phyloP scores from a whole-genome alignment of 2,888 invertebrate genomes.

The Miltochrista miniata region DNA sequence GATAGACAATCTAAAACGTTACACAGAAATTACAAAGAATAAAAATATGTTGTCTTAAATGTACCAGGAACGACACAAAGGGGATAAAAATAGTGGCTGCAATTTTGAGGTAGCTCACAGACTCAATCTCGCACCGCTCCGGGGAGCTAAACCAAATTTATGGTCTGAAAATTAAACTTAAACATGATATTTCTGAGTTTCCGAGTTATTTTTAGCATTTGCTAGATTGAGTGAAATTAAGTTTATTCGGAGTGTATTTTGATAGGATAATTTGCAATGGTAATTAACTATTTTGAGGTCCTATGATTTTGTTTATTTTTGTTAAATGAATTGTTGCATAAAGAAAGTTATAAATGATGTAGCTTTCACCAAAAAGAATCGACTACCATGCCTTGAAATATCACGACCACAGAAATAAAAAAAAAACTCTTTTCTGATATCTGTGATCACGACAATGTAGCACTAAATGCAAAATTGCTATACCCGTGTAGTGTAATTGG shows the following conservation, averaged over 20 bases:
- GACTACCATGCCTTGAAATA: not conserved
- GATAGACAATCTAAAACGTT: slow-evolving; percentile 63
- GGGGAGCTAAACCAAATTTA: slow-evolving; percentile 80
- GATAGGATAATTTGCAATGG: slow-evolving; percentile 33
- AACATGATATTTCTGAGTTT: slow-evolving; percentile 73
- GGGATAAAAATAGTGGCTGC: slow-evolving; percentile 76
- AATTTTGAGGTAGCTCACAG: slow-evolving; percentile 67
- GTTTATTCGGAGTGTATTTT: slow-evolving; percentile 54
- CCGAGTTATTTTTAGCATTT: slow-evolving; percentile 72
- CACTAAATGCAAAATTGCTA: not conserved
- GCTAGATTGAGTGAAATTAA: slow-evolving; percentile 52
- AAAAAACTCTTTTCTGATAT: too few species aligned
- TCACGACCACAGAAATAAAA: too few species aligned
- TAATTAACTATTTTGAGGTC: not conserved
- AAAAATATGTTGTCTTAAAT: slow-evolving; percentile 63
- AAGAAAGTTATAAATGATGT: too few species aligned
- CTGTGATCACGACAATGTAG: not conserved
- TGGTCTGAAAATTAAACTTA: slow-evolving; percentile 80
- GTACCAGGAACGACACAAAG: slow-evolving; percentile 68
- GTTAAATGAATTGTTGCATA: too few species aligned
- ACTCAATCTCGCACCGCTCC: slow-evolving; percentile 67
- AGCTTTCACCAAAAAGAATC: too few species aligned
- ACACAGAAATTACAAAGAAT: slow-evolving; percentile 67
- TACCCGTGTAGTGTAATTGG: not conserved
- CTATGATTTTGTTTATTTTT: too few species aligned